phyloP scores from a whole-genome alignment of 1,140 invertebrate species.

The Pogonomyrmex californicus region DNA sequence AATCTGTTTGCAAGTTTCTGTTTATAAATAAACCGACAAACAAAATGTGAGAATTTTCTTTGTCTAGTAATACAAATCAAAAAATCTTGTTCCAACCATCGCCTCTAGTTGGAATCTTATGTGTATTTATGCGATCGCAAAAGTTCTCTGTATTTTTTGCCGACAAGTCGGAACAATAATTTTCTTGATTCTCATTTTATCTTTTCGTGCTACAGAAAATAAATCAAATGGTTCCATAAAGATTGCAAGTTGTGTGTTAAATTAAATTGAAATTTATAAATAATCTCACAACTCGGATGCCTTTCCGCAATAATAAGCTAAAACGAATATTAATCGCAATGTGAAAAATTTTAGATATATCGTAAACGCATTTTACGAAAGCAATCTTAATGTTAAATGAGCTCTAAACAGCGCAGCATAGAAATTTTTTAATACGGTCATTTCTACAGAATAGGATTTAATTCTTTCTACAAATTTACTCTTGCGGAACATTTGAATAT shows the following conservation, averaged over 20 bases:
- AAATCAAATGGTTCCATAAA: neutral
- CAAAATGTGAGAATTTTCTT: slow-evolving; percentile 21
- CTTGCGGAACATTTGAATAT: slow-evolving; percentile 38
- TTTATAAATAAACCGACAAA: slow-evolving; percentile 17
- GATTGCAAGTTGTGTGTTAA: neutral
- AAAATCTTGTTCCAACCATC: neutral
- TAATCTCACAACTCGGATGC: neutral
- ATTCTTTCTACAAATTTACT: slow-evolving; percentile 32
- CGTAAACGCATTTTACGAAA: neutral
- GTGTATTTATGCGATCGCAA: slow-evolving; percentile 38
- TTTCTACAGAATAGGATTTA: slow-evolving; percentile 10
- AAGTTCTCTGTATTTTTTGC: slow-evolving; percentile 22
- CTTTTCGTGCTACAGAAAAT: neutral
- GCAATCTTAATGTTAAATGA: slow-evolving; percentile 22
- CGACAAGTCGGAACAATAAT: slow-evolving; percentile 38
- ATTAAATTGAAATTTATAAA: slow-evolving; percentile 33
- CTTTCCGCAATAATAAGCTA: neutral
- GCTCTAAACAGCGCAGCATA: neutral
- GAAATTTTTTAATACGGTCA: neutral
- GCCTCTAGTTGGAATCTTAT: slow-evolving; percentile 18
- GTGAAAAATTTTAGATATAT: neutral
- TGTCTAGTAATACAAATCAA: slow-evolving; percentile 26
- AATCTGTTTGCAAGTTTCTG: slow-evolving; percentile 2
- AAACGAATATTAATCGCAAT: slow-evolving; percentile 21
- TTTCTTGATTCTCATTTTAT: slow-evolving; percentile 19